Evolutionary conservation across 2,113 vertebrate genomes (phyloP).

Genomic region (Falco punctatus): DNA sequence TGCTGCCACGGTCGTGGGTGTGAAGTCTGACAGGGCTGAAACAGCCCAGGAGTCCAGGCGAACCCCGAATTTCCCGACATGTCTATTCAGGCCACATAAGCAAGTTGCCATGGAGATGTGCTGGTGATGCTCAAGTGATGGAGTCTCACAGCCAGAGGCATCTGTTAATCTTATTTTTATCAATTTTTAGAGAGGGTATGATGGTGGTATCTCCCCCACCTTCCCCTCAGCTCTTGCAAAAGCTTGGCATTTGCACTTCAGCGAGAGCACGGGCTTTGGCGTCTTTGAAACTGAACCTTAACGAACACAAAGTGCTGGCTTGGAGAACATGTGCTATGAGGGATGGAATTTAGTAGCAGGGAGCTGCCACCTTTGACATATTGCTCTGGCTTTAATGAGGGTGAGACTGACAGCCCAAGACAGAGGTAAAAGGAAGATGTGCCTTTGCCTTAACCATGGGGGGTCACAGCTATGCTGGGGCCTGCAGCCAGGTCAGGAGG

Average conservation of each 20-base stretch:
- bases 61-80: background rate
- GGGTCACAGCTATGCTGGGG: background rate
- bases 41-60: background rate
- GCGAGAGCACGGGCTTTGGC: background rate
- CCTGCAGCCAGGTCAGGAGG: background rate
- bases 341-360: background rate
- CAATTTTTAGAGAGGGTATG: constrained; percentile 29
- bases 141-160: constrained; percentile 46
- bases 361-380: constrained; percentile 41
- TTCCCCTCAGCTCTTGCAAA: background rate
- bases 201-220: background rate
- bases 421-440: background rate
- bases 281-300: background rate
- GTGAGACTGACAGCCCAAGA: background rate
- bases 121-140: background rate
- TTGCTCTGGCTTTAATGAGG: constrained; percentile 2
- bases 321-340: background rate
- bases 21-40: background rate
- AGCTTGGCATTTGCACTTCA: background rate
- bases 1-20: rapidly evolving
- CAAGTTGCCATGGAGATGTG: constrained; percentile 67
- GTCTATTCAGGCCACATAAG: background rate
- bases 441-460: background rate
- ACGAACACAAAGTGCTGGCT: background rate
- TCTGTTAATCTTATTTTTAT: constrained; percentile 47